Evolutionary conservation across 2,113 vertebrate species (phyloP).

Genomic region (Platysteira castanea): DNA sequence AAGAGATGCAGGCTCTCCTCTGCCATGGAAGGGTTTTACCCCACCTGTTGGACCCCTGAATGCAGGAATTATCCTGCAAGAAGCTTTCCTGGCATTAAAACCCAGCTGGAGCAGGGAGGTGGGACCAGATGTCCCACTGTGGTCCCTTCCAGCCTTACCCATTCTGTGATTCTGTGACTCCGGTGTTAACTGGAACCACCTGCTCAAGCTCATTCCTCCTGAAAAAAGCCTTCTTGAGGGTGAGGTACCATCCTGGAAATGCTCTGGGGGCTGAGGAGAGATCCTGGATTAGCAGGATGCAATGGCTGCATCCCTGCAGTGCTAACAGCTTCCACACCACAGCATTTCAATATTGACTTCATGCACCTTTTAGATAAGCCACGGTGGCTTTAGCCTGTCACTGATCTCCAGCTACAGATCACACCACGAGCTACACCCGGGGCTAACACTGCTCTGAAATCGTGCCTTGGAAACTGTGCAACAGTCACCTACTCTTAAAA

Average conservation of each 20-base stretch:
- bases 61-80: accelerated
- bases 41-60: not conserved
- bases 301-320: not conserved
- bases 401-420: not conserved
- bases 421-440: not conserved
- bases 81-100: not conserved
- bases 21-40: not conserved
- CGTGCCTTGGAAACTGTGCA: not conserved
- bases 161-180: not conserved
- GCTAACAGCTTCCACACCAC: not conserved
- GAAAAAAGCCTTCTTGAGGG: not conserved
- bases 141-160: not conserved
- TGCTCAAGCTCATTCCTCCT: not conserved
- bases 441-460: not conserved
- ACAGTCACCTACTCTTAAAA: not conserved
- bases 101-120: not conserved
- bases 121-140: not conserved
- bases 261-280: not conserved
- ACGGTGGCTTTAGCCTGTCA: not conserved
- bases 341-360: not conserved
- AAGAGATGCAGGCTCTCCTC: not conserved
- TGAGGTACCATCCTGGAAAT: not conserved
- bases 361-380: not conserved
- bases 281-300: not conserved
- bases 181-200: accelerated